A percentile compares a stretch with the other conserved stretches of the same genome.
Evolutionary conservation across 2,113 vertebrate species (phyloP).

Genomic region (Sprattus sprattus): DNA sequence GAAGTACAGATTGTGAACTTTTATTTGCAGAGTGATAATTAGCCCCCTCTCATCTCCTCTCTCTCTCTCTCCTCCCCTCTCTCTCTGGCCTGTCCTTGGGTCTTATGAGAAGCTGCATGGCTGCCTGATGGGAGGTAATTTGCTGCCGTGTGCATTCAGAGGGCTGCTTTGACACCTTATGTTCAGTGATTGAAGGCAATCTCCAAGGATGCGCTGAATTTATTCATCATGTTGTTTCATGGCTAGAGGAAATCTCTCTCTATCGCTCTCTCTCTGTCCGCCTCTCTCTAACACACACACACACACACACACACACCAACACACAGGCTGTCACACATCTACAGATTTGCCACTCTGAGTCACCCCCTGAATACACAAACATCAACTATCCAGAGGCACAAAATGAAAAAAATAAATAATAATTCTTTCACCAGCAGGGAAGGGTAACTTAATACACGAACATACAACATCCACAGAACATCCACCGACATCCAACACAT

Average conservation of each 20-base stretch:
- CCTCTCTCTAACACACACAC: background rate
- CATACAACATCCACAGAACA: background rate
- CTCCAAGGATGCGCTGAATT: slow-evolving; percentile 72
- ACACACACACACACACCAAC: background rate
- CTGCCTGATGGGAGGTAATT: slow-evolving; percentile 72
- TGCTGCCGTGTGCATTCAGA: slow-evolving; percentile 63
- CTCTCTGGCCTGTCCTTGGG: slow-evolving; percentile 50
- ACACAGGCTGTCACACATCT: slow-evolving; percentile 52
- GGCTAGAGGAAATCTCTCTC: slow-evolving; percentile 64
- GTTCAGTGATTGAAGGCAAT: slow-evolving; percentile 76
- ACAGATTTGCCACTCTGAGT: slow-evolving; percentile 66
- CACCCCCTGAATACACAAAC: slow-evolving; percentile 68
- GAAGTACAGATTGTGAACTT: slow-evolving; percentile 56
- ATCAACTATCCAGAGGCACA: slow-evolving; percentile 61
- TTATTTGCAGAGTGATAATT: slow-evolving; percentile 68
- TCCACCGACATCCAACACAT: background rate
- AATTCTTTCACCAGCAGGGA: slow-evolving; percentile 49
- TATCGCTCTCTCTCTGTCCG: slow-evolving; percentile 34
- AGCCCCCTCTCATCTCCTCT: slow-evolving; percentile 54
- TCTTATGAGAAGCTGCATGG: slow-evolving; percentile 66
- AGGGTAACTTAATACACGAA: slow-evolving; percentile 45
- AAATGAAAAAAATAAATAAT: slow-evolving; percentile 20
- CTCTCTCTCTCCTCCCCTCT: background rate
- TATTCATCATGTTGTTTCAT: slow-evolving; percentile 71
- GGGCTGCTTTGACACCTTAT: slow-evolving; percentile 73